phyloP scores from a whole-genome alignment of 2,113 vertebrate species.

The Typhlomys cinereus region DNA sequence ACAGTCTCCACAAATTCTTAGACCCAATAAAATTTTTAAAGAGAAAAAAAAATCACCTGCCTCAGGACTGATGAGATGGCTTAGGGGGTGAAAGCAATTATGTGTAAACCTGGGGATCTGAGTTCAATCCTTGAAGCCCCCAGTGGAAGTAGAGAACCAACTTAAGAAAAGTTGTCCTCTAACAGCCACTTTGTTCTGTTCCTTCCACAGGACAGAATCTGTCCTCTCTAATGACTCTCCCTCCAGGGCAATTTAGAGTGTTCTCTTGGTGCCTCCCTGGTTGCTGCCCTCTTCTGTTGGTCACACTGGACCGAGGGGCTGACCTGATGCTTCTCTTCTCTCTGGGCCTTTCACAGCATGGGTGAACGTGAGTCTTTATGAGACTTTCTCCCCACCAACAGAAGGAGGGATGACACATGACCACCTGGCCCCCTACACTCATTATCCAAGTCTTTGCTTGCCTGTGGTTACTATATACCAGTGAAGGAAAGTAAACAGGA shows the following conservation, averaged over 20 bases:
- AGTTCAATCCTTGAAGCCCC: too few species aligned
- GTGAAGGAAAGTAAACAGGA: neutral
- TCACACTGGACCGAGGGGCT: neutral
- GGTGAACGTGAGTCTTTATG: too few species aligned
- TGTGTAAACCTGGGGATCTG: too few species aligned
- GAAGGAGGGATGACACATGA: neutral
- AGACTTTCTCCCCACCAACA: neutral
- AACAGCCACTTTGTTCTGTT: neutral
- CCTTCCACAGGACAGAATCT: neutral
- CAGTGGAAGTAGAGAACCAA: too few species aligned
- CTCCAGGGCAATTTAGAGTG: neutral
- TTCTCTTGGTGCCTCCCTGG: neutral
- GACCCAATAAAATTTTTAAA: neutral
- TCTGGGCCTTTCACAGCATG: neutral
- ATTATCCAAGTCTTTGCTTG: neutral
- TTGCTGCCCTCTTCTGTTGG: neutral
- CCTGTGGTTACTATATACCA: neutral
- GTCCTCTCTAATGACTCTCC: neutral
- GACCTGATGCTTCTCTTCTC: neutral
- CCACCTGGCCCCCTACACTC: neutral
- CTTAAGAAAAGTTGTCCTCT: too few species aligned
- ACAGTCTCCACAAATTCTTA: constrained; percentile 20
- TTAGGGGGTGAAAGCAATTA: too few species aligned
- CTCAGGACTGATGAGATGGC: too few species aligned
- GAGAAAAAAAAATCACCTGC: neutral